Evolutionary conservation across 2,797 vertebrate species (phyloP), one percentile per base, ranked within the genome.

Genomic region (Lophius americanus): DNA sequence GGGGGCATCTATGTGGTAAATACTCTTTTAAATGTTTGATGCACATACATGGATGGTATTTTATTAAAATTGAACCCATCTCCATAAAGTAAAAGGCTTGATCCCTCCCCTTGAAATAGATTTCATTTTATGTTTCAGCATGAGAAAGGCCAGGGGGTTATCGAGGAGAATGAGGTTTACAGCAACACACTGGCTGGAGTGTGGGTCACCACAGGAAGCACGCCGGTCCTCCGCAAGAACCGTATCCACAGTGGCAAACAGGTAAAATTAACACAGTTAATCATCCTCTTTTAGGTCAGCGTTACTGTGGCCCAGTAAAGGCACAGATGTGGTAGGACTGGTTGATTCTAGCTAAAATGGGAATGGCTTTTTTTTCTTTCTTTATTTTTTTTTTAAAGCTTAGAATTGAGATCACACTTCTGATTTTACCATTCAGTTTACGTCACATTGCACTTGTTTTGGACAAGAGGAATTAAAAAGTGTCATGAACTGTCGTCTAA

Each of bases 111-210:
- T 7, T 38, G 37, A 38, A 38, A 38, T 4, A 4, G 2, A 2
- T 38, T 7, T 38, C 3, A 42, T 61, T 81, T 38, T 74, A 54
- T 72, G 4, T 81, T 75, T 57, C 91, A 99, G 98, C 98, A 99
- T 65, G 98, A 99, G 90, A 99, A 99, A 90, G 98, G 98, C 78
- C 98, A 99, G 89, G 98, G 98, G 9, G 98, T 99, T 70, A 99
- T 99, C 65, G 98, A 99, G 92, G 98, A 99, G 87, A 99, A 99
- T 1, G 98, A 99, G 92, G 98, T 99, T 78, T 99, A 99, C 93
- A 99, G 98, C 90, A 99, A 99, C 92, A 99, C 98, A 4, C 91
- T 99, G 90, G 98, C 98, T 35, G 98, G 98, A 54, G 98, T 99
- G 54, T 99, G 98, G 98, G 98, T 99, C 90, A 99, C 98, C 86